These are phyloP conservation scores for Orgyia antiqua DNA, from an alignment of 2,888 invertebrate genomes.

Conservation along the genomic window DNA sequence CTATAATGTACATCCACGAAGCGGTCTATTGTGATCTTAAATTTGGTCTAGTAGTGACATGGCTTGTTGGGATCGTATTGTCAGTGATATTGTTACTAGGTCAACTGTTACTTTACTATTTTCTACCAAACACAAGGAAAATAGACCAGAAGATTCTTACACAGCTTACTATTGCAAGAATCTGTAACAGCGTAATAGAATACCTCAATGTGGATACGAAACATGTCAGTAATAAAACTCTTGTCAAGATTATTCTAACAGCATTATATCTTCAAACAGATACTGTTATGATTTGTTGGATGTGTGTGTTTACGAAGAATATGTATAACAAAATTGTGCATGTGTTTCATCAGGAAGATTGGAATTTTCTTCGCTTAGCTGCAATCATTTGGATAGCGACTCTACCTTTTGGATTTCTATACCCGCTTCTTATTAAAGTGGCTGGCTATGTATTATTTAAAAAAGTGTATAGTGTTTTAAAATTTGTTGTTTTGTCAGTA, in stretches of 20 bases:
- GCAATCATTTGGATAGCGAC: neutral
- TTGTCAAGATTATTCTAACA: neutral
- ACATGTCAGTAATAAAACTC: neutral
- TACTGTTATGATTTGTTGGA: slow-evolving; percentile 2
- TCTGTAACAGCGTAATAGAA: neutral
- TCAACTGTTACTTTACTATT: too few species aligned
- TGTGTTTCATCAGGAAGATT: neutral
- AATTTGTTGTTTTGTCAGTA: slow-evolving; percentile 33
- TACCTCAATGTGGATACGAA: neutral
- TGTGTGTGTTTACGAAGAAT: slow-evolving; percentile 2
- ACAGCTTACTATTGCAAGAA: slow-evolving; percentile 1
- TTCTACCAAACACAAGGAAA: too few species aligned
- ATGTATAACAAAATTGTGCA: slow-evolving; percentile 4
- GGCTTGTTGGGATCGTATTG: too few species aligned
- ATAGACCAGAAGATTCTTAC: slow-evolving; percentile 2
- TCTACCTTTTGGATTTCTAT: neutral
- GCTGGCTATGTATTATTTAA: neutral
- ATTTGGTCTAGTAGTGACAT: too few species aligned
- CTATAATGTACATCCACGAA: too few species aligned
- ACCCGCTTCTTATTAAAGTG: neutral
- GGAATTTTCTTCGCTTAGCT: slow-evolving; percentile 1
- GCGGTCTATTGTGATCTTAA: too few species aligned
- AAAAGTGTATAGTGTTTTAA: slow-evolving; percentile 29
- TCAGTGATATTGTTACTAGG: too few species aligned
- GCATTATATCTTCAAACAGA: neutral